A percentile compares a stretch with the other conserved stretches of the same genome.
phyloP scores from a whole-genome alignment of 2,797 vertebrate genomes.

The Lacerta viridis region DNA sequence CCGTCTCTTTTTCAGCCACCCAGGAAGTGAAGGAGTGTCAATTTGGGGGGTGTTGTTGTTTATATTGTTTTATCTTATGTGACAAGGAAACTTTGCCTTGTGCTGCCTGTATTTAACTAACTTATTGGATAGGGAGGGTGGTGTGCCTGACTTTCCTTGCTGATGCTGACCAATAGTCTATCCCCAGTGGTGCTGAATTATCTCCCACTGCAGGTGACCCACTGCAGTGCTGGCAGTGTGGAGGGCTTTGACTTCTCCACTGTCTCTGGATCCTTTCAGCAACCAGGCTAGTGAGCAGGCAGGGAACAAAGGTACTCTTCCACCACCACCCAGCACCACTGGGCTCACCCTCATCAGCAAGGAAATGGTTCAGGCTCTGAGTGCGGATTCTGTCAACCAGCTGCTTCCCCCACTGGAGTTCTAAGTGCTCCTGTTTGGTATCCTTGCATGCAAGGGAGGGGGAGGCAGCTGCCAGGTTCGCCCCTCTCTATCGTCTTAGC shows the following conservation, averaged over 20 bases:
- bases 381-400: background rate
- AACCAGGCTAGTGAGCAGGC: slow-evolving; percentile 26
- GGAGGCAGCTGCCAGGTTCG: background rate
- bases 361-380: background rate
- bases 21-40: background rate
- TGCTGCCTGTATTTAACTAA: slow-evolving; percentile 43
- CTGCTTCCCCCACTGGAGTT: background rate
- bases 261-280: slow-evolving; percentile 45
- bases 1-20: background rate
- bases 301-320: background rate
- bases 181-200: background rate
- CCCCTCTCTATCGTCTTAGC: slow-evolving; percentile 33
- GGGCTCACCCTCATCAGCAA: background rate
- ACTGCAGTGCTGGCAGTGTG: too few relatives aligned
- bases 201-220: background rate
- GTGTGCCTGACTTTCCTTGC: background rate
- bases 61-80: background rate
- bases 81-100: background rate
- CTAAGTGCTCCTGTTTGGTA: background rate
- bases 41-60: background rate
- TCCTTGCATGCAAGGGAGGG: slow-evolving; percentile 34
- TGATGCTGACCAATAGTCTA: background rate
- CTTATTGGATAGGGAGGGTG: slow-evolving; percentile 8
- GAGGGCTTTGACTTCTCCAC: background rate
- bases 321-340: background rate